Evolutionary conservation across 23 tunicate genomes (phyloP).

Genomic region (Botrylloides violaceus): DNA sequence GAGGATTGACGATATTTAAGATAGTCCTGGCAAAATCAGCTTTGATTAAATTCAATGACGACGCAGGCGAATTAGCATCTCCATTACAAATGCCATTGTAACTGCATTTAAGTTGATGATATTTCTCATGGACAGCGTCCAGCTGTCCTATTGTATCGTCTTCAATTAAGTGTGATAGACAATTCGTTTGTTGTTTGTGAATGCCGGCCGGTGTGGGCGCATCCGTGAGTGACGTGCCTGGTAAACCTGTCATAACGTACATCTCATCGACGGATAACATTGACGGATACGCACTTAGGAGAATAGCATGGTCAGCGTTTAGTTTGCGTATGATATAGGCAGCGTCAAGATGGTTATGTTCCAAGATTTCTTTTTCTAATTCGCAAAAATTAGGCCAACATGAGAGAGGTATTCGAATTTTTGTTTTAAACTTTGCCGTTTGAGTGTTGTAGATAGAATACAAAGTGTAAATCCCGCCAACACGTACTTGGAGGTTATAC

Average conservation of each 20-base stretch:
- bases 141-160: slow-evolving; percentile 75
- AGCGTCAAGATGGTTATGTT: slow-evolving; percentile 59
- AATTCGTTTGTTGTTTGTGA: background rate
- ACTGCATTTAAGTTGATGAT: slow-evolving; percentile 73
- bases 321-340: slow-evolving; percentile 69
- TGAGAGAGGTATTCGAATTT: slow-evolving; percentile 56
- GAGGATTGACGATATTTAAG: background rate
- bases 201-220: background rate
- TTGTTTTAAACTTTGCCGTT: slow-evolving; percentile 23
- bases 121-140: slow-evolving; percentile 69
- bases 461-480: slow-evolving; percentile 59
- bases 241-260: background rate
- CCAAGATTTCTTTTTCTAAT: slow-evolving; percentile 46
- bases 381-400: slow-evolving; percentile 47
- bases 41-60: background rate
- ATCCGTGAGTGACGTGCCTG: background rate
- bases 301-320: slow-evolving; percentile 45
- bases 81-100: slow-evolving; percentile 14
- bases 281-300: slow-evolving; percentile 60
- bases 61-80: background rate
- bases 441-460: slow-evolving; percentile 69
- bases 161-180: slow-evolving; percentile 26
- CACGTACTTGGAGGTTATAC: slow-evolving; percentile 74
- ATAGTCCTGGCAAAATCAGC: background rate
- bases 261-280: slow-evolving; percentile 42